Evolutionary conservation across 2,113 vertebrate genomes (phyloP).

Genomic region (Promerops cafer): DNA sequence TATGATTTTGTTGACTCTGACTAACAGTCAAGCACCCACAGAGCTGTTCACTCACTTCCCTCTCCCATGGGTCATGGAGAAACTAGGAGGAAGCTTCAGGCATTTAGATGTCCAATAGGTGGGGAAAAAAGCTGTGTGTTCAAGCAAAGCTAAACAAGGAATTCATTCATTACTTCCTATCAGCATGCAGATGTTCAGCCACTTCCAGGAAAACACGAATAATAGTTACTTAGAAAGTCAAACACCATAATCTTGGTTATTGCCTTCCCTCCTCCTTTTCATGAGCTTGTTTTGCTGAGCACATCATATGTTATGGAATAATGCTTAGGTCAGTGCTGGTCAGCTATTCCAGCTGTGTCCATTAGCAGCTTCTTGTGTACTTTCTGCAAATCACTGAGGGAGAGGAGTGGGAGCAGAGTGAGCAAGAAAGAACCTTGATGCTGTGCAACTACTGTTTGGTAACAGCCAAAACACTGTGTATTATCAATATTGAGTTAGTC

Average conservation of each 20-base stretch:
- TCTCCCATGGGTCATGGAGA: not conserved
- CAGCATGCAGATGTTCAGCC: not conserved
- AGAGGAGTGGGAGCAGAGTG: not conserved
- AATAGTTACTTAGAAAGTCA: not conserved
- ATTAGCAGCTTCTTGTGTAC: not conserved
- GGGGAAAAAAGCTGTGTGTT: not conserved
- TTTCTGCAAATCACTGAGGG: not conserved
- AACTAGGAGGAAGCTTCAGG: not conserved
- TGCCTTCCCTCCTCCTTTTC: not conserved
- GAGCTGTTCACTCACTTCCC: not conserved
- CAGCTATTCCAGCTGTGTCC: not conserved
- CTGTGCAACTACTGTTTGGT: not conserved
- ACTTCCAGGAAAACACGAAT: not conserved
- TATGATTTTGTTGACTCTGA: not conserved
- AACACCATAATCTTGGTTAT: not conserved
- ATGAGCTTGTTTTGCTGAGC: not conserved
- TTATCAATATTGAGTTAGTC: not conserved
- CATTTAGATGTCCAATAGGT: not conserved
- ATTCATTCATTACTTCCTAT: not conserved
- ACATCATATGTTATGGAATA: not conserved
- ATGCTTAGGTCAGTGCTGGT: not conserved
- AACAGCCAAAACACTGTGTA: not conserved
- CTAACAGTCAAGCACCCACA: not conserved
- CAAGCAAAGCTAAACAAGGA: not conserved
- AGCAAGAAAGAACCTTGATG: not conserved